phyloP scores from a whole-genome alignment of 2,113 vertebrate species.

The Oncorhynchus keta region DNA sequence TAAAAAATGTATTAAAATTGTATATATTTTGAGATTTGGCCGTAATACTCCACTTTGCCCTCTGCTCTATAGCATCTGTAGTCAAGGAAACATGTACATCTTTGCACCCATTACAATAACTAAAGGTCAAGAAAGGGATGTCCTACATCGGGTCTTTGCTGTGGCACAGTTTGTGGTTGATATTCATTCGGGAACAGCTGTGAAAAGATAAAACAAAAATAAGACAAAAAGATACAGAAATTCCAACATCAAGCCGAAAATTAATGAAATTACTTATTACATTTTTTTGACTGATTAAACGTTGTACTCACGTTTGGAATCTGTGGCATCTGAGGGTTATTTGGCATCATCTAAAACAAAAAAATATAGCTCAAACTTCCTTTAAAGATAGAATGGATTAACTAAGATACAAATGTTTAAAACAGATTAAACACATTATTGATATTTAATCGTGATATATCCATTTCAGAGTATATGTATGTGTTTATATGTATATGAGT shows the following conservation, averaged over 20 bases:
- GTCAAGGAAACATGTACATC: too few relatives aligned
- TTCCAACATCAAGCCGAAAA: background rate
- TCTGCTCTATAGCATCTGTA: too few relatives aligned
- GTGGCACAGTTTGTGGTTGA: slow-evolving; percentile 5
- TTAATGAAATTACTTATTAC: too few relatives aligned
- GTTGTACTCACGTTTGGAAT: slow-evolving; percentile 50
- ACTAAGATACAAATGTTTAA: background rate
- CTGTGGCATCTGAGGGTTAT: slow-evolving; percentile 54
- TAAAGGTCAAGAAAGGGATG: background rate
- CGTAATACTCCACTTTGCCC: too few relatives aligned
- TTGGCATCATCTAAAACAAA: slow-evolving; percentile 60
- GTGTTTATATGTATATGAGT: too few relatives aligned
- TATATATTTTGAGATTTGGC: too few relatives aligned
- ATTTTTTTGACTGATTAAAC: background rate
- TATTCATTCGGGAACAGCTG: background rate
- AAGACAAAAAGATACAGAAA: background rate
- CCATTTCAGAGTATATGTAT: too few relatives aligned
- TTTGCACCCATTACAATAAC: too few relatives aligned
- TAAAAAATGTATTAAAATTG: too few relatives aligned
- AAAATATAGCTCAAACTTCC: background rate
- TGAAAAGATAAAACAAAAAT: background rate
- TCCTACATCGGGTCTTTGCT: slow-evolving; percentile 63
- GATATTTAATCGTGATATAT: too few relatives aligned
- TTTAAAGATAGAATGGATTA: background rate
- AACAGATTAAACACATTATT: too few relatives aligned